Percentiles rank a stretch among this genome's conserved stretches.
Evolutionary conservation across 2,797 vertebrate genomes (phyloP).

Genomic region (Rousettus madagascariensis): DNA sequence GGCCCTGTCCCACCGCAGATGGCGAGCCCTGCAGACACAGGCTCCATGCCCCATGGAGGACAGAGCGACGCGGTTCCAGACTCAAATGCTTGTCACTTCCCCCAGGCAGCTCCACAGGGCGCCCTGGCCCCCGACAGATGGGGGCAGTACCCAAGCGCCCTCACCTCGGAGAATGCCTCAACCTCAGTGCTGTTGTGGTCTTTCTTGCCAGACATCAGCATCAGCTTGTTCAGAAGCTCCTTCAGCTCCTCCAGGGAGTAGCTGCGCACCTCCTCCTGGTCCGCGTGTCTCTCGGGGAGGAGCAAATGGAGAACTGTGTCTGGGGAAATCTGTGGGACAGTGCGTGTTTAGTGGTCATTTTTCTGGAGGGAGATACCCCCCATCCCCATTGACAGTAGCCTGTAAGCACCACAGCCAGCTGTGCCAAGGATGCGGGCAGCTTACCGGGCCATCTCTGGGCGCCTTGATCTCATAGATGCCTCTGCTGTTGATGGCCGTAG

Average conservation of each 20-base stretch:
- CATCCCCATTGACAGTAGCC: neutral
- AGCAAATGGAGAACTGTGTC: slow-evolving; percentile 87
- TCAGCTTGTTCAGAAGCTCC: slow-evolving; percentile 97
- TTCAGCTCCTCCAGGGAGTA: slow-evolving; percentile 93
- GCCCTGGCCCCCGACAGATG: rapidly evolving
- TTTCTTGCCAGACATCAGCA: slow-evolving; percentile 97
- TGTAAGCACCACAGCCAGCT: rapidly evolving
- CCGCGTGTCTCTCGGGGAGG: slow-evolving; percentile 86
- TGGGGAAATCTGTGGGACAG: slow-evolving; percentile 86
- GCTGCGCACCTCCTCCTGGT: slow-evolving; percentile 66
- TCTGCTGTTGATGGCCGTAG: slow-evolving; percentile 92
- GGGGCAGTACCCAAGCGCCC: neutral
- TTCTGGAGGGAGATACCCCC: neutral
- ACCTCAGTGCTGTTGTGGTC: slow-evolving; percentile 92
- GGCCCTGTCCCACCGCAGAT: rapidly evolving
- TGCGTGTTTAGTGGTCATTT: rapidly evolving
- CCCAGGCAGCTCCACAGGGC: neutral
- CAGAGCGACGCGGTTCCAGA: neutral
- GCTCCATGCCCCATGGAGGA: neutral
- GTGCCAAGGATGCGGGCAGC: rapidly evolving
- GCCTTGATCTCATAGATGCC: slow-evolving; percentile 91
- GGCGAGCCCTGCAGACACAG: rapidly evolving
- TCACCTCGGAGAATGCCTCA: slow-evolving; percentile 94
- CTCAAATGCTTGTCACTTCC: rapidly evolving
- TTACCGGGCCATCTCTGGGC: slow-evolving; percentile 85